Base-by-base conservation (phyloP, 2,888 invertebrate genomes). In the Pseudococcus viburni region DNA sequence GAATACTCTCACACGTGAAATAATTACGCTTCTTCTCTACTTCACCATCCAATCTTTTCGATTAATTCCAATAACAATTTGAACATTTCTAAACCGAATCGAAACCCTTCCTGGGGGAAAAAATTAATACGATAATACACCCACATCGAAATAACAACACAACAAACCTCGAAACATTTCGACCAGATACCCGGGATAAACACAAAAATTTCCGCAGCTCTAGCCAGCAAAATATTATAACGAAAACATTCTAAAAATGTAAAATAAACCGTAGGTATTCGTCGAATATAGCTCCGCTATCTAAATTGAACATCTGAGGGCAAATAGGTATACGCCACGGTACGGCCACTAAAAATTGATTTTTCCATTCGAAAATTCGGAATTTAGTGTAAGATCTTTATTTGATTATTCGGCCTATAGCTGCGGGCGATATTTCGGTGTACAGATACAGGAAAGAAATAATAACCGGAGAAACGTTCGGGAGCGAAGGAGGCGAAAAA, bases 221-320 rank as follows among this genome's bases (percentile, higher is more conserved):
- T 64, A 64, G 19, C 64, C 64, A 12, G 1, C 26, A 3, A 33
- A 64, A 64, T 64, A 64, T 22, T 64, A 22, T 33, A 33, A 33
- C 64, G 64, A 64, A 64, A 64, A 64, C 22, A 64, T 64, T 22
- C 64, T 39, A 77, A 77, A 77, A 77, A 77, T 77, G 77, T 77
- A 39, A 77, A 77, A 77, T 77, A 77, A 26, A 77, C 64, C 64
- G 51, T 33, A 33, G 26, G 26, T 33, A 64, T 64, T 64, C 12
- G 39, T 15, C 77, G 77, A 77, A 73, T 26, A 39, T 39, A 77
- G 39, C 77, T 39, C 39, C 39, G 9, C 77, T 22, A 77, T 77
- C 77, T 77, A 39, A 77, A 77, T 39, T 77, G 39, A 77, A 77
- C 77, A 77, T 77, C 77, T 77, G 77, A 77, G 77, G 39, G 77